Base-by-base conservation (phyloP, 2,113 vertebrate species). In the Chlamydotis undulata region DNA sequence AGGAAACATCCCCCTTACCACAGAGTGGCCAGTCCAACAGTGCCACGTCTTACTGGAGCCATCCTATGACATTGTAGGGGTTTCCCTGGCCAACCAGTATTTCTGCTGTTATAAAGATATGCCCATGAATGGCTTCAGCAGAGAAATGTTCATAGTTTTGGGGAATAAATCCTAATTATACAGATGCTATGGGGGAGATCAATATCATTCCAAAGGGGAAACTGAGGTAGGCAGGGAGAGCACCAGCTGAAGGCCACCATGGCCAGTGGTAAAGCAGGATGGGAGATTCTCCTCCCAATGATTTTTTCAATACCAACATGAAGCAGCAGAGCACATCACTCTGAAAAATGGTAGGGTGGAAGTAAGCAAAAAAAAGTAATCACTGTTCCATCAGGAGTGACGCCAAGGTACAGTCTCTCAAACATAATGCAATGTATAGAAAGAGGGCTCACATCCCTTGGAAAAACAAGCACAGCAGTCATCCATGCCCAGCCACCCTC, bases 391-490 rank as follows among this genome's bases (percentile, higher is more conserved):
- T 35, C 52, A 86, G 53, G 41, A 92, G 57, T 43, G 61, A 87
- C 10, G 15, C 22, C 18, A 55, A 43, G 9, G 61, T 1, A 89
- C 74, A 70, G 78, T 12, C 47, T 83, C 49, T 71, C 80, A 87
- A 79, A 80, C 7, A 26, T 47, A 83, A 89, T 5, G 68, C 67
- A 87, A 80, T 49, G 16, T 79, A 85, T 91, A 92, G 83, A 89
- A 95, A 96, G 39, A 95, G 37, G 33, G 74, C 77, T 94, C 78
- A 89, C 33, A 91, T 91, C 75, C 74, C 81, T 55, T 84, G 89
- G 64, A 3, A 67, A 89, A 92, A 88, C 89, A 21, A 16, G 10
- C 63, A 57, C 41, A 67, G 50, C 55, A 96, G 18, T 95, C 83
- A 96, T 55, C 55, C 24, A 61, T 65, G 29, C 9, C 43, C 55